Evolutionary conservation across 2,113 vertebrate genomes (phyloP).

Genomic region (Oenanthe melanoleuca): DNA sequence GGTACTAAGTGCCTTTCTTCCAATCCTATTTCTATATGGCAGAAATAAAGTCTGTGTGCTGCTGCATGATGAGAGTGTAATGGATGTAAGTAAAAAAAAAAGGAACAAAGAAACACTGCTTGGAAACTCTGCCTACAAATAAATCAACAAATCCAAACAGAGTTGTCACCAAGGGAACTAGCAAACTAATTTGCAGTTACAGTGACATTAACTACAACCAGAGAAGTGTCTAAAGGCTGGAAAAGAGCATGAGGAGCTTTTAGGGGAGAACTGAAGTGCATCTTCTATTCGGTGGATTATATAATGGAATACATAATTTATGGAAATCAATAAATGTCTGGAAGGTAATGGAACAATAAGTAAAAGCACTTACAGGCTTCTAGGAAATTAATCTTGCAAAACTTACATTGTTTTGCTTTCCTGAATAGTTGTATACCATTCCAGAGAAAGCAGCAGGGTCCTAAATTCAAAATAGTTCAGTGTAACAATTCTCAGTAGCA

Average conservation of each 20-base stretch:
- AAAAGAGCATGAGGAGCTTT: neutral
- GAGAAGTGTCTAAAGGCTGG: neutral
- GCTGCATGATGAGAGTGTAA: neutral
- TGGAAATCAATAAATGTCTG: constrained; percentile 45
- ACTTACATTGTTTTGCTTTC: constrained; percentile 17
- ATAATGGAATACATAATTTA: constrained; percentile 45
- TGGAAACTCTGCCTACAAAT: constrained; percentile 22
- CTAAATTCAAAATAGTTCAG: neutral
- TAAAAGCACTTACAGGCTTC: constrained; percentile 32
- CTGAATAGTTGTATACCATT: neutral
- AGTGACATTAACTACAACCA: neutral
- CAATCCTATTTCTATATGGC: neutral
- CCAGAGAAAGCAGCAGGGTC: neutral
- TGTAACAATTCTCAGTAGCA: neutral
- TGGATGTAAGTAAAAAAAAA: neutral
- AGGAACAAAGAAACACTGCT: neutral
- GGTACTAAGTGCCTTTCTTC: constrained; percentile 12
- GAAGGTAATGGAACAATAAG: constrained; percentile 28
- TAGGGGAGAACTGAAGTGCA: neutral
- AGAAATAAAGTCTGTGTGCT: constrained; percentile 8
- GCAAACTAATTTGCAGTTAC: constrained; percentile 16
- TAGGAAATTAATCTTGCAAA: constrained; percentile 23
- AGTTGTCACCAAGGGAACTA: constrained; percentile 1
- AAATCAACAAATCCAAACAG: neutral
- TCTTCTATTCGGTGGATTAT: constrained; percentile 1